phyloP scores from a whole-genome alignment of 2,797 vertebrate species.

The Anomalospiza imberbis region DNA sequence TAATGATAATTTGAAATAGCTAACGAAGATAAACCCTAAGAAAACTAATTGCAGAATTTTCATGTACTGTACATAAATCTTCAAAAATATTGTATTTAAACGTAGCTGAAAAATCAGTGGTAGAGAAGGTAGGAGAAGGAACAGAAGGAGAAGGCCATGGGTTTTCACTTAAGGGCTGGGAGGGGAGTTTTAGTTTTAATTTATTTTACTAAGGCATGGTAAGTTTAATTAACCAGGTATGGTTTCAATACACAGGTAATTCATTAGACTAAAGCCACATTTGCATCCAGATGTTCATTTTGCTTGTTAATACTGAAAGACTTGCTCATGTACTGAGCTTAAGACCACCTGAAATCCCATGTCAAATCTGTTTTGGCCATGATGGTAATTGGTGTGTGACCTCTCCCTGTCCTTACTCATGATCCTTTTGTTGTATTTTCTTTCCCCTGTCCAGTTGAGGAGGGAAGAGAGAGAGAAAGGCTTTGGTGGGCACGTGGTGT shows the following conservation, averaged over 20 bases:
- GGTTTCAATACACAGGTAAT: constrained; percentile 1
- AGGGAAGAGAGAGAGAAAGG: not conserved
- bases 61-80: not conserved
- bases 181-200: not conserved
- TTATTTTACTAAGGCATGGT: not conserved
- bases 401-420: not conserved
- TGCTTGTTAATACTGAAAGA: not conserved
- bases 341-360: not conserved
- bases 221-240: constrained; percentile 17
- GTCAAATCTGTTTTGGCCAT: not conserved
- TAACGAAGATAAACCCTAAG: not conserved
- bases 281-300: not conserved
- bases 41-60: not conserved
- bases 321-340: not conserved
- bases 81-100: not conserved
- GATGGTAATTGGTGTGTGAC: not conserved
- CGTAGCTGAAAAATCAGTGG: not conserved
- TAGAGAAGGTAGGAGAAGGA: not conserved
- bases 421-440: not conserved
- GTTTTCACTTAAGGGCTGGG: not conserved
- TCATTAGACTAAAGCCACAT: not conserved
- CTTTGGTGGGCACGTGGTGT: not conserved
- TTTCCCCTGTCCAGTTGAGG: not conserved
- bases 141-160: not conserved
- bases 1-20: not conserved